These are phyloP conservation scores for Habroteleia sp. DNA, from an alignment of 2,888 invertebrate species.

Conservation along the genomic window DNA sequence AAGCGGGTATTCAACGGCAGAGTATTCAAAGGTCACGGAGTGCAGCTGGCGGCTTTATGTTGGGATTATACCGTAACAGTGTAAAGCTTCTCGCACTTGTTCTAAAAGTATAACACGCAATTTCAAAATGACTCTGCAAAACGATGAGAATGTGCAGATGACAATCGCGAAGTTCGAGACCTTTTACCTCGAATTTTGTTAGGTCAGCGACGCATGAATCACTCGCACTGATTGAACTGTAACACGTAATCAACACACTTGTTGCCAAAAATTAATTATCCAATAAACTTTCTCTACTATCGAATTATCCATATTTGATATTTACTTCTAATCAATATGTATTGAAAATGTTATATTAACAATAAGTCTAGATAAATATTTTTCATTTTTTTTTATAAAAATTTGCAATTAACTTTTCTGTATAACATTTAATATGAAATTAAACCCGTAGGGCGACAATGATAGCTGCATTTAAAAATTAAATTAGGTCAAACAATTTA, in stretches of 20 bases:
- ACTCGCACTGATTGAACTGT: background rate
- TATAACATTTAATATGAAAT: too few relatives aligned
- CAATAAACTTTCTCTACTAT: too few relatives aligned
- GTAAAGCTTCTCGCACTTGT: slow-evolving; percentile 6
- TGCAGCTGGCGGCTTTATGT: slow-evolving; percentile 33
- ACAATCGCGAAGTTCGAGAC: slow-evolving; percentile 4
- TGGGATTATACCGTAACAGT: slow-evolving; percentile 5
- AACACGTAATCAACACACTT: background rate
- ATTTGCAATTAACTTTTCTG: too few relatives aligned
- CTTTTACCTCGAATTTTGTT: slow-evolving; percentile 4
- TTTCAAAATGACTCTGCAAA: slow-evolving; percentile 8
- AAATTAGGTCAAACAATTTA: too few relatives aligned
- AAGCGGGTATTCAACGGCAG: slow-evolving; percentile 16
- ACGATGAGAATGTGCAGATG: slow-evolving; percentile 6
- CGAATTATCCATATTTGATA: too few relatives aligned
- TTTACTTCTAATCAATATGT: too few relatives aligned
- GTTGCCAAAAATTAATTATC: background rate
- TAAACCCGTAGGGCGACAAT: too few relatives aligned
- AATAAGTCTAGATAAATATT: too few relatives aligned
- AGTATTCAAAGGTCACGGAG: slow-evolving; percentile 37
- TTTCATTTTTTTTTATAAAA: too few relatives aligned
- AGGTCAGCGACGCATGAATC: background rate
- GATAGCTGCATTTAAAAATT: too few relatives aligned
- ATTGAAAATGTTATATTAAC: too few relatives aligned
- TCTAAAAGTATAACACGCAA: slow-evolving; percentile 8